Conservation (phyloP, 2,113 vertebrate genomes). For the Ictalurus punctatus region DNA sequence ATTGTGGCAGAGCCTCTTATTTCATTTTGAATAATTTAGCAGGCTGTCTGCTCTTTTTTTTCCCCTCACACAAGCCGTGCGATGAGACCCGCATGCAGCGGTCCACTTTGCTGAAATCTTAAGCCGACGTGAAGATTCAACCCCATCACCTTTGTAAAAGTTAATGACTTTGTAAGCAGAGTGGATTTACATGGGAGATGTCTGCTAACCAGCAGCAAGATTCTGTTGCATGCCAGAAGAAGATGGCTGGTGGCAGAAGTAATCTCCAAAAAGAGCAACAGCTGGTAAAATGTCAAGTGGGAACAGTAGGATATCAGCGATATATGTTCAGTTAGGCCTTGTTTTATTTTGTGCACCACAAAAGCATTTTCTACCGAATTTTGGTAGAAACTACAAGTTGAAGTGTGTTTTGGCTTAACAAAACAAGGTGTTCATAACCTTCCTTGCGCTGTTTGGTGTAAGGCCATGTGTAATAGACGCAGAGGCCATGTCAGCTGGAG, state of each 20-base stretch:
- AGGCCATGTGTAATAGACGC: slow-evolving; percentile 45
- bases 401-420: slow-evolving; percentile 30
- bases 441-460: slow-evolving; percentile 11
- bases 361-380: slow-evolving; percentile 52
- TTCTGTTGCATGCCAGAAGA: slow-evolving; percentile 51
- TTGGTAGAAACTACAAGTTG: slow-evolving; percentile 22
- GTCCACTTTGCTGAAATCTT: slow-evolving; percentile 49
- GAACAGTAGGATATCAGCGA: slow-evolving; percentile 47
- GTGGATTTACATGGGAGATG: slow-evolving; percentile 47
- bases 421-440: slow-evolving; percentile 41
- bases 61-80: slow-evolving; percentile 35
- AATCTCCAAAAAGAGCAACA: slow-evolving; percentile 61
- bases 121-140: slow-evolving; percentile 32
- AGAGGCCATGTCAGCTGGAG: slow-evolving; percentile 36
- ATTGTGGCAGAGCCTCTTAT: slow-evolving; percentile 53
- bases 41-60: slow-evolving; percentile 48
- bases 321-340: slow-evolving; percentile 54
- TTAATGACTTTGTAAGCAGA: slow-evolving; percentile 55
- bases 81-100: slow-evolving; percentile 40
- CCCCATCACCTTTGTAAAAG: slow-evolving; percentile 50
- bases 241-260: slow-evolving; percentile 62
- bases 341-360: slow-evolving; percentile 54
- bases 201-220: slow-evolving; percentile 63
- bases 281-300: slow-evolving; percentile 63
- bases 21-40: slow-evolving; percentile 57